These are phyloP conservation scores for Saturnia pavonia DNA, from an alignment of 2,888 invertebrate genomes.

Conservation along the genomic window DNA sequence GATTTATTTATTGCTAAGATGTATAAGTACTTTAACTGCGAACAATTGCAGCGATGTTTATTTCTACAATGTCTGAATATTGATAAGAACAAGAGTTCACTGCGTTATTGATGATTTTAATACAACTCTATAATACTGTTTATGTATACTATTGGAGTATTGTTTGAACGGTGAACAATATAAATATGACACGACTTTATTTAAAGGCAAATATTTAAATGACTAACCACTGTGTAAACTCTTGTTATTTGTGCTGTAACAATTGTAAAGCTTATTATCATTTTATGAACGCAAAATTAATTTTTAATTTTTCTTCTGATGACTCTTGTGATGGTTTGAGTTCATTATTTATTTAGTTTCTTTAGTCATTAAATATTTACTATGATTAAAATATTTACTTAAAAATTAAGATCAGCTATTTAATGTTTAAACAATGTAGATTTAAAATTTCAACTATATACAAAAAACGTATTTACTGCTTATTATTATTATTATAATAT, in stretches of 20 bases:
- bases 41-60: constrained; percentile 4
- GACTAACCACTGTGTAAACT: not conserved
- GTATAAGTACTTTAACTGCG: not conserved
- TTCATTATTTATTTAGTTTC: not conserved
- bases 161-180: constrained; percentile 8
- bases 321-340: not conserved
- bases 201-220: constrained; percentile 1
- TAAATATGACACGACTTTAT: constrained; percentile 5
- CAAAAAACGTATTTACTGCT: too few relatives aligned
- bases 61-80: constrained; percentile 8
- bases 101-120: constrained; percentile 10
- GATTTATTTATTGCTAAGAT: not conserved
- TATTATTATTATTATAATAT: too few relatives aligned
- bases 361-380: not conserved
- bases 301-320: not conserved
- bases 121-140: not conserved
- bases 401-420: too few relatives aligned
- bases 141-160: constrained; percentile 4
- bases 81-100: constrained; percentile 4
- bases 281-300: not conserved
- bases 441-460: too few relatives aligned
- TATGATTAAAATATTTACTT: too few relatives aligned
- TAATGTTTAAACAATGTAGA: too few relatives aligned
- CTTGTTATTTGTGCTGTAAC: not conserved
- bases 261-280: not conserved